phyloP scores from a whole-genome alignment of 2,888 invertebrate genomes.

The Synergus itoensis region DNA sequence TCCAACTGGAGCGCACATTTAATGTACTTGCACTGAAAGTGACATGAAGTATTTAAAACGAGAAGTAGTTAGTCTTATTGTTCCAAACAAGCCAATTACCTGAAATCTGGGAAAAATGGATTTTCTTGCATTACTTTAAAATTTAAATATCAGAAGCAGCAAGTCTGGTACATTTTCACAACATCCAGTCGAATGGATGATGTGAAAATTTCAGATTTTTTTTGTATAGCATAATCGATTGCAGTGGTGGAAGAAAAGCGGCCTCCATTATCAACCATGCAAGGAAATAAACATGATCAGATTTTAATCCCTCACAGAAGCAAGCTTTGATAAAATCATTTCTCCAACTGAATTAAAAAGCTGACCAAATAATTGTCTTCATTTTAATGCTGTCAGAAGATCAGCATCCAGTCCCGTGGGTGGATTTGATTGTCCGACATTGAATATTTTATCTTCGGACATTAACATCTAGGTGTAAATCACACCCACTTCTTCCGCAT shows the following conservation, averaged over 20 bases:
- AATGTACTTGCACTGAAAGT: neutral
- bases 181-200: constrained; percentile 5
- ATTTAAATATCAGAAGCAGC: no score
- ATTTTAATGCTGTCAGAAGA: neutral
- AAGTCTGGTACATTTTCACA: constrained; percentile 4
- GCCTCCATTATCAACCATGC: constrained; percentile 16
- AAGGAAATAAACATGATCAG: constrained; percentile 28
- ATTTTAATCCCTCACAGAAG: constrained; percentile 1
- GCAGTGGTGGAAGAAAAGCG: neutral
- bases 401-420: constrained; percentile 7
- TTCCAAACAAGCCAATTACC: neutral
- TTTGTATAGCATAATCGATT: constrained; percentile 27
- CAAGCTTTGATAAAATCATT: neutral
- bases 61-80: neutral
- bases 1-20: neutral
- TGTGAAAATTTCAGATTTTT: no score
- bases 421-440: constrained; percentile 20
- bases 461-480: constrained; percentile 22
- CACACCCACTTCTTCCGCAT: constrained; percentile 4
- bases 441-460: constrained; percentile 18
- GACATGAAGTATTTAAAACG: neutral
- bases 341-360: neutral
- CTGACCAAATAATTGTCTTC: neutral
- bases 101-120: no score
- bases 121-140: no score